These are phyloP conservation scores for Geopemphigus sp. DNA, from an alignment of 1,140 invertebrate species.

Conservation along the genomic window DNA sequence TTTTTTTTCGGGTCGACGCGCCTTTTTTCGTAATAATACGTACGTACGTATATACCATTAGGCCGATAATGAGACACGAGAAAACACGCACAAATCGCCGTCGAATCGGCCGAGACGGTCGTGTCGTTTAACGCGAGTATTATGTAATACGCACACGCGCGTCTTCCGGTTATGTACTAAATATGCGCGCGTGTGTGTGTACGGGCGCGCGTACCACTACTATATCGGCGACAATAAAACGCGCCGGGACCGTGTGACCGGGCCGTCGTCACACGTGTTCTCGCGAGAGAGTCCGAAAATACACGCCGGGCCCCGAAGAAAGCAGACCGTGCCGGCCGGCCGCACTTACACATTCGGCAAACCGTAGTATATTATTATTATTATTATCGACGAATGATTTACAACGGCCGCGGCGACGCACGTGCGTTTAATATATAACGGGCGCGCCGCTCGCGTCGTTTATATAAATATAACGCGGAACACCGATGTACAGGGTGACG, in stretches of 20 bases:
- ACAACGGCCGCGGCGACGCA: constrained; percentile 7
- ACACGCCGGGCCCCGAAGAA: neutral
- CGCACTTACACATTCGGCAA: too few species aligned
- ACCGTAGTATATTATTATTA: too few species aligned
- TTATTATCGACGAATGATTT: constrained; percentile 40
- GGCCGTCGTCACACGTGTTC: constrained; percentile 18
- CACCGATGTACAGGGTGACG: too few species aligned
- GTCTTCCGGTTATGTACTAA: too few species aligned
- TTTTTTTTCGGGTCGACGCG: neutral
- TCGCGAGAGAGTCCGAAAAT: constrained; percentile 38
- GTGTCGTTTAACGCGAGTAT: neutral
- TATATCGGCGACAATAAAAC: neutral
- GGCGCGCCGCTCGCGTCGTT: too few species aligned
- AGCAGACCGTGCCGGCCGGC: neutral
- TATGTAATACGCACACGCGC: neutral
- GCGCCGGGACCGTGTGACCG: neutral
- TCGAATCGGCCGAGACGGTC: neutral
- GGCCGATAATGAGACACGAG: neutral
- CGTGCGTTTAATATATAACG: too few species aligned
- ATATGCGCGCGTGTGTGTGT: too few species aligned
- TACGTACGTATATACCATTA: neutral
- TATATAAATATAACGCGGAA: too few species aligned
- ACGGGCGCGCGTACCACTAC: too few species aligned
- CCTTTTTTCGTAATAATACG: too few species aligned
- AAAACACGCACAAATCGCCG: too few species aligned